Base-by-base conservation (phyloP, 2,888 invertebrate genomes). In the Bembecia ichneumoniformis region DNA sequence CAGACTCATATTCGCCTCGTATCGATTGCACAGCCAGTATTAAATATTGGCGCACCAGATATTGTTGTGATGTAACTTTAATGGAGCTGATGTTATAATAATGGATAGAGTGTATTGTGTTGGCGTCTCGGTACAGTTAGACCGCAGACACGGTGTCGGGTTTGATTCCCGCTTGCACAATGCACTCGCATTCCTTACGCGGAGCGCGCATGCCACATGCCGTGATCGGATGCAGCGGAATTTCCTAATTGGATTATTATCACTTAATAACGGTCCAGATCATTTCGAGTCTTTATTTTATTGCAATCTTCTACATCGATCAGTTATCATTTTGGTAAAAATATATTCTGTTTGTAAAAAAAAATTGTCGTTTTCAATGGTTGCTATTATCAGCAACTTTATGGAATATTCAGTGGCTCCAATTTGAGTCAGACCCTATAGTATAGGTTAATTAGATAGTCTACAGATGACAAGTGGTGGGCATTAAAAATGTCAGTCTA, bases 91-190 rank as follows among this genome's bases (percentile, higher is more conserved):
- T 44, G 14, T 16, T 44, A 17, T 44, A n/a, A 43, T 48, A 40
- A 17, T 50, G 49, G 36, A 28, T 52, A 50, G 35, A 13, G 48
- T 66, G 66, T 52, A 54, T 47, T 53, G 50, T 47, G 56, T 52
- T 48, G 52, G 51, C 54, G 49, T 63, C 56, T 52, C 48, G 52
- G 60, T 64, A 71, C 71, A 62, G 68, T 70, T 68, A 66, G 63
- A 74, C 77, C 74, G 64, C 72, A 74, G 64, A 52, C 52, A 46
- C 58, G 61, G 67, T 67, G 64, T 67, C 61, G 60, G 60, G 62
- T 74, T 73, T 59, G 64, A 72, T 69, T 71, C 73, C 66, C 65
- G 59, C 54, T 71, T 71, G 63, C 72, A 70, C 67, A 72, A 71
- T 64, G 58, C 59, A 63, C 58, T 58, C 56, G 61, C 68, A 68